Evolutionary conservation across 2,113 vertebrate species (phyloP).

Genomic region (Erythrolamprus reginae): DNA sequence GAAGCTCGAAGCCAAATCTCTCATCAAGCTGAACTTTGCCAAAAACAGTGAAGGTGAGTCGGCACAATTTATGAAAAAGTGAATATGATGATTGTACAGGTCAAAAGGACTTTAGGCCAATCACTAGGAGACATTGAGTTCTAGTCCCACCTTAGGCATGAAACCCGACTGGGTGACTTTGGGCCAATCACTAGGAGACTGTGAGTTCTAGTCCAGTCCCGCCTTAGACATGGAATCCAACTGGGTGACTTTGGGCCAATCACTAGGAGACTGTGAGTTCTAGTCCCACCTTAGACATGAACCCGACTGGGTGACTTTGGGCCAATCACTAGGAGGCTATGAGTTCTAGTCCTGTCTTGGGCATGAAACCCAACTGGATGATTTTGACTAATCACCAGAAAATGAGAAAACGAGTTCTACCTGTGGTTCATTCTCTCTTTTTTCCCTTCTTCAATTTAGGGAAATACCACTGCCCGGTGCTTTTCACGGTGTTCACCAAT

Average conservation of each 20-base stretch:
- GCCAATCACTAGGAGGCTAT: neutral
- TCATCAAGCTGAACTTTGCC: conserved; percentile 88
- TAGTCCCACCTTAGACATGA: neutral
- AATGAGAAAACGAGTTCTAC: neutral
- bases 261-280: neutral
- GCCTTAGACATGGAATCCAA: accelerated
- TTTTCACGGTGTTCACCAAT: conserved; percentile 94
- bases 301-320: accelerated
- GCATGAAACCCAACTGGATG: accelerated
- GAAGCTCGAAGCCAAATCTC: conserved; percentile 91
- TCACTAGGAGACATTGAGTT: too few species aligned
- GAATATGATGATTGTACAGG: neutral
- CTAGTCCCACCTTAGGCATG: too few species aligned
- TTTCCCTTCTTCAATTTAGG: conserved; percentile 60
- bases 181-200: neutral
- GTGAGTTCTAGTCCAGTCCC: neutral
- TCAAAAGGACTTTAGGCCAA: neutral
- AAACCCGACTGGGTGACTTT: neutral
- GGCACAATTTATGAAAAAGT: neutral
- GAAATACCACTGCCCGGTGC: conserved; percentile 94
- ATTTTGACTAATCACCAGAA: neutral
- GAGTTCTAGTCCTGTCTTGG: neutral
- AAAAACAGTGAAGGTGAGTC: conserved; percentile 93
- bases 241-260: neutral
- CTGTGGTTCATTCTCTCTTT: neutral